A percentile compares a stretch with the other conserved stretches of the same genome.
phyloP scores from a whole-genome alignment of 2,888 invertebrate genomes.

The Dichetophora obliterata region DNA sequence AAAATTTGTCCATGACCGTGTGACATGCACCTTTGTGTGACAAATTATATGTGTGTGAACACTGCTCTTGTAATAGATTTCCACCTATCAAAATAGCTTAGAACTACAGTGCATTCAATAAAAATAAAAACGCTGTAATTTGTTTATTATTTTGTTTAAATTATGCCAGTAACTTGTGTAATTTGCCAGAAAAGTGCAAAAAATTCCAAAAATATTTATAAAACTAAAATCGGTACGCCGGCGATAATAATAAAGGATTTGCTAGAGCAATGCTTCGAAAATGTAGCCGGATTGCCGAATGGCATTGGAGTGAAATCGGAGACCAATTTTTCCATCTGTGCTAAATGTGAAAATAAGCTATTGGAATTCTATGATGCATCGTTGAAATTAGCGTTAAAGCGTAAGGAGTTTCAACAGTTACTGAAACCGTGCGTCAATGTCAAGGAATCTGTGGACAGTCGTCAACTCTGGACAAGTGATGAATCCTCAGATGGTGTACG shows the following conservation, averaged over 20 bases:
- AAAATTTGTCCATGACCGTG: too few relatives aligned
- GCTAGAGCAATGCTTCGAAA: constrained; percentile 11
- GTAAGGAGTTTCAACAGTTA: constrained; percentile 1
- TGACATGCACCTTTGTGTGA: too few relatives aligned
- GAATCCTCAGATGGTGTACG: too few relatives aligned
- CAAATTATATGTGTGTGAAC: too few relatives aligned
- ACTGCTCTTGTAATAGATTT: too few relatives aligned
- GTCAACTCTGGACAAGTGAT: too few relatives aligned
- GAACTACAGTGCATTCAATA: too few relatives aligned
- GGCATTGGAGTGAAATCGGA: not conserved
- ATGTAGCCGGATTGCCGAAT: not conserved
- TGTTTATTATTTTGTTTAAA: not conserved
- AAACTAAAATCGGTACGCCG: constrained; percentile 2
- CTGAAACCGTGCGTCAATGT: not conserved
- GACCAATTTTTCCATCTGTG: not conserved
- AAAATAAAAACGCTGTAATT: too few relatives aligned
- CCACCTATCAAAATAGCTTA: too few relatives aligned
- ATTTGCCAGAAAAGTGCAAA: constrained; percentile 10
- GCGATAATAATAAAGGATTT: constrained; percentile 13
- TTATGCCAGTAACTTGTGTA: constrained; percentile 5
- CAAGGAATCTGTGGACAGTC: too few relatives aligned
- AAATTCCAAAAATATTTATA: not conserved
- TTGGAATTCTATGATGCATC: constrained; percentile 33
- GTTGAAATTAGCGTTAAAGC: constrained; percentile 5
- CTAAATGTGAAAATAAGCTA: constrained; percentile 9